Percentiles rank a stretch among this genome's conserved stretches.
These are phyloP conservation scores for Nesometra sesokonis DNA, from an alignment of 35 echinoderm and acorn worm genomes.

Conservation along the genomic window DNA sequence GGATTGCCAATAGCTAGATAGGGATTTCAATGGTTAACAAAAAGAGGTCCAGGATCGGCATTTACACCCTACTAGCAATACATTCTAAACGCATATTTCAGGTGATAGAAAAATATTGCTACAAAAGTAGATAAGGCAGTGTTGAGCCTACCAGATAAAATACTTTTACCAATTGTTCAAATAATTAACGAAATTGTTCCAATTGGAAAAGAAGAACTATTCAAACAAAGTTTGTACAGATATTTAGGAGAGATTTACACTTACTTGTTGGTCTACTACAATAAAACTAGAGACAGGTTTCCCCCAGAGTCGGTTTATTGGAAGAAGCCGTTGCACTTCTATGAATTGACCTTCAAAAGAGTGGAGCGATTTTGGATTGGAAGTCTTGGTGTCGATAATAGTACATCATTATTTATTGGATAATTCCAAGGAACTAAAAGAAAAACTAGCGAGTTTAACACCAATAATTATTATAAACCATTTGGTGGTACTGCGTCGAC, in stretches of 20 bases:
- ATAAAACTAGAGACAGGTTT: background rate
- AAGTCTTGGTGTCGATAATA: background rate
- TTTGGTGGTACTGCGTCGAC: background rate
- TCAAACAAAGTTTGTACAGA: background rate
- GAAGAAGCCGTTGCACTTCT: background rate
- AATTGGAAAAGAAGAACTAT: background rate
- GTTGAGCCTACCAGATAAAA: background rate
- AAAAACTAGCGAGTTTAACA: background rate
- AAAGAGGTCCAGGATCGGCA: too few relatives aligned
- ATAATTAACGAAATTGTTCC: background rate
- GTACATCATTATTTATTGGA: background rate
- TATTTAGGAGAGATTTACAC: background rate
- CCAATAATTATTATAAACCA: background rate
- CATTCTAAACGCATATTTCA: too few relatives aligned
- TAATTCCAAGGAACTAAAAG: background rate
- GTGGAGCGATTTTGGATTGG: background rate
- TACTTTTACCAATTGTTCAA: background rate
- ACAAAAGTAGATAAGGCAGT: too few relatives aligned
- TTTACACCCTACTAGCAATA: too few relatives aligned
- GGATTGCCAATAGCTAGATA: too few relatives aligned
- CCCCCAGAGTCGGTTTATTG: background rate
- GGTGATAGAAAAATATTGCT: too few relatives aligned
- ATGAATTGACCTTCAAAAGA: background rate
- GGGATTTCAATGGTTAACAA: too few relatives aligned
- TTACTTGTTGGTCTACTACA: background rate